Base-by-base conservation (phyloP, 2,888 invertebrate species). In the Conistra vaccinii region DNA sequence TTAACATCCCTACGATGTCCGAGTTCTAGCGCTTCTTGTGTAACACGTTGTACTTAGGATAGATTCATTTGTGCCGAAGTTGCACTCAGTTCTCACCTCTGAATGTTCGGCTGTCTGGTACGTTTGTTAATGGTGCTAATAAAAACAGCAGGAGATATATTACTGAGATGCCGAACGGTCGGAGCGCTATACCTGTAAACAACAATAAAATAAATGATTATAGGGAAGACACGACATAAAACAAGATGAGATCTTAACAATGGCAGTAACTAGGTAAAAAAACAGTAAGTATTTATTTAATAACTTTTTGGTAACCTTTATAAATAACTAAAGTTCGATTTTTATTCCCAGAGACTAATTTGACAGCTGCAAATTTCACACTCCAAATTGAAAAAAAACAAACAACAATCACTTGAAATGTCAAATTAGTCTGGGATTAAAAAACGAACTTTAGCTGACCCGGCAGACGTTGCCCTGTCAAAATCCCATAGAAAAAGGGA, bases 61-160 rank as follows among this genome's bases (percentile, higher is more conserved):
- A 53, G 0, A 23, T 51, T 45, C 0, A 20, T 32, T n/a, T 48
- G 10, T n/a, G 42, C 32, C 35, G 42, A 35, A 35, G 23, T 48
- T 51, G 4, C 7, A 75, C n/a, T 39, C 12, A 0, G 20, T 55
- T 73, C 91, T 94, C 93, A 97, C 98, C 97, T 86, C 93, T 96
- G 95, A 98, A 97, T 85, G 97, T 97, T 89, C 95, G 96, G 76
- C 96, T 91, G 75, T 97, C 97, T 73, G 98, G 98, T 85, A 98
- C 97, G 80, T 98, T 98, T 76, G 98, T 97, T 87, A 98, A 97
- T 39, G 99, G 98, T 82, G 98, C 97, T 93, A 98, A 97, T 89
- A 98, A 97, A 94, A 98, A 97, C 91, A 99, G 97, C 81, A 98
- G 95, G 87, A 99, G 97, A 94, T 99, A 99, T 87, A 98, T 94